phyloP scores from a whole-genome alignment of 2,888 invertebrate genomes.

The Oligia latruncula region DNA sequence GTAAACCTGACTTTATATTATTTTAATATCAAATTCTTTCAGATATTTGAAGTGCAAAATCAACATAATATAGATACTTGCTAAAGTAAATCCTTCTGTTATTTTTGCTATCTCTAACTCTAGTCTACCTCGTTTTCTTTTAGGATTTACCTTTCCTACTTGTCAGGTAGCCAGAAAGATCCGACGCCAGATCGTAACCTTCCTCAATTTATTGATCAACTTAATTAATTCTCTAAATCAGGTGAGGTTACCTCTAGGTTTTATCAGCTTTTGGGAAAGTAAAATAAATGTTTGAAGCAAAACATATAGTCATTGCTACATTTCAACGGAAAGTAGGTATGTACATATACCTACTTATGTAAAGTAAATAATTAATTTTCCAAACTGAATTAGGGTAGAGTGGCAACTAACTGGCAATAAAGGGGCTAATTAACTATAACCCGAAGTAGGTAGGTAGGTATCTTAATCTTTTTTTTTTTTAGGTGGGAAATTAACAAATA shows the following conservation, averaged over 20 bases:
- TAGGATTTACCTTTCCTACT: slow-evolving; percentile 35
- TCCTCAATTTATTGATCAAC: slow-evolving; percentile 26
- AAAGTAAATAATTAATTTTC: slow-evolving; percentile 42
- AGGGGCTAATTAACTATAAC: slow-evolving; percentile 34
- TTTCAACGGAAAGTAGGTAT: not conserved
- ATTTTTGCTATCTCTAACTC: slow-evolving; percentile 1
- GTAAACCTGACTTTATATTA: not conserved
- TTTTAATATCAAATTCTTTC: not conserved
- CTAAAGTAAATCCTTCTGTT: not conserved
- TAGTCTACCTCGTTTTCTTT: slow-evolving; percentile 4
- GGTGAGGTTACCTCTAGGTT: not conserved
- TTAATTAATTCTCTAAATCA: slow-evolving; percentile 20
- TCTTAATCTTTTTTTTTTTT: no score
- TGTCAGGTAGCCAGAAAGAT: slow-evolving; percentile 27
- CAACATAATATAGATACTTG: not conserved
- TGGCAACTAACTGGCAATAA: slow-evolving; percentile 17
- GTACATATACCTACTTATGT: not conserved
- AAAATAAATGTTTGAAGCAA: not conserved
- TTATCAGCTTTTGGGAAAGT: not conserved
- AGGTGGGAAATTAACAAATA: no score
- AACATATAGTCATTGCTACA: not conserved
- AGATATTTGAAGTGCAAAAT: not conserved
- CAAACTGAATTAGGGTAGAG: slow-evolving; percentile 22
- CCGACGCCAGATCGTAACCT: slow-evolving; percentile 21
- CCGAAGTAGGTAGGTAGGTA: not conserved